Percentiles rank a stretch among this genome's conserved stretches.
Conservation (phyloP, 2,113 vertebrate genomes). For the Anseranas semipalmata region DNA sequence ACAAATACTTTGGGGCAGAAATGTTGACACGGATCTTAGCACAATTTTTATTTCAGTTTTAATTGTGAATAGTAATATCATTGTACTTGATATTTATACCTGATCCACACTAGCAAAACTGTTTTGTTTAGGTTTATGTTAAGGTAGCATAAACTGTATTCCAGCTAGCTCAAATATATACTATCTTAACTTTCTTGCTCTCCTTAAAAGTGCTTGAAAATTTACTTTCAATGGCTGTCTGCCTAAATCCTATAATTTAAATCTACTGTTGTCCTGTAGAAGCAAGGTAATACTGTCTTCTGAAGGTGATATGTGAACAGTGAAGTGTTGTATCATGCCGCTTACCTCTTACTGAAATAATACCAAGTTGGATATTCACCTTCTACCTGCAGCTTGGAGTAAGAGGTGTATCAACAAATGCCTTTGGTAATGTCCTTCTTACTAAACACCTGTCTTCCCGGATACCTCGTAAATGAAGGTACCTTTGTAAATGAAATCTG, state of each 20-base stretch:
- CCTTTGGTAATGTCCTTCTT: neutral
- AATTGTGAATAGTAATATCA: accelerated
- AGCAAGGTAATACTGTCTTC: neutral
- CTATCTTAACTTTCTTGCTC: neutral
- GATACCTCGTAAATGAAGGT: no score
- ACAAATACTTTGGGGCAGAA: neutral
- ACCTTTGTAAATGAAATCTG: no score
- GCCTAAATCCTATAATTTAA: neutral
- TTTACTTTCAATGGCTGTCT: neutral
- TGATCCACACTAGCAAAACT: neutral
- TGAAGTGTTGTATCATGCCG: neutral
- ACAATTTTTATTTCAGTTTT: neutral
- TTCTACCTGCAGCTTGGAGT: neutral
- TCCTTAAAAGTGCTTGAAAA: neutral
- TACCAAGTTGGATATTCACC: neutral
- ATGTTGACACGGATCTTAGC: neutral
- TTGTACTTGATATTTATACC: neutral
- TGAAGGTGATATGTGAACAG: neutral
- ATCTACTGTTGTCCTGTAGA: neutral
- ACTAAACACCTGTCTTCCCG: neutral
- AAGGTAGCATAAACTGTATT: neutral
- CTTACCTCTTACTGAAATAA: neutral
- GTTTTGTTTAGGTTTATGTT: neutral
- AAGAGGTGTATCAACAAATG: neutral
- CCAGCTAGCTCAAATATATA: neutral